Conservation (phyloP, 2,797 vertebrate species). For the Pelochelys cantorii region DNA sequence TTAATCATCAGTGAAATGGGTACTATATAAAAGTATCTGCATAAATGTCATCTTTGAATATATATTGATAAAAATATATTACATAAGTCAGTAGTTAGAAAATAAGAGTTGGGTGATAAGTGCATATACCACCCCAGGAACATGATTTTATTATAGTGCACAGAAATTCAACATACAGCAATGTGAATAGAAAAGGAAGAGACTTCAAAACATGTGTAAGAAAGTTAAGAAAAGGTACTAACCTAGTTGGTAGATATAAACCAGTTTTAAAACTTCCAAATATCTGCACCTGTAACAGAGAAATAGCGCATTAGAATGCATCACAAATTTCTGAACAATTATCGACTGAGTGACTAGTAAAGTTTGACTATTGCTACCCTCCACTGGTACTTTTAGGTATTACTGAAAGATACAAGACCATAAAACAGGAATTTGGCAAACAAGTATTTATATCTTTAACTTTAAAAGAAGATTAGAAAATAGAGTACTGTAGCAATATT, state of each 20-base stretch:
- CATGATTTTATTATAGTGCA: background rate
- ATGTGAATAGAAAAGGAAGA: background rate
- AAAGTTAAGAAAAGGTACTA: conserved; percentile 69
- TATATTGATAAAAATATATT: background rate
- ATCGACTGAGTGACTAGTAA: background rate
- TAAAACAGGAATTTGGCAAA: background rate
- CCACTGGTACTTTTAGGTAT: conserved; percentile 62
- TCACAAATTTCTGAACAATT: background rate
- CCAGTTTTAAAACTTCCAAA: conserved; percentile 99
- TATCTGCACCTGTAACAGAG: conserved; percentile 91
- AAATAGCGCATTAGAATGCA: conserved; percentile 27
- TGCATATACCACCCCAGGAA: background rate
- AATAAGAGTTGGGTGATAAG: background rate
- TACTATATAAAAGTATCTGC: background rate
- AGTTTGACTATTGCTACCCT: conserved; percentile 68
- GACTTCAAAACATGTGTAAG: background rate
- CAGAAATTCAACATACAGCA: background rate
- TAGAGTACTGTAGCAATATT: background rate
- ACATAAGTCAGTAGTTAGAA: background rate
- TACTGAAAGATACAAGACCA: conserved; percentile 3
- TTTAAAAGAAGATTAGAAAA: background rate
- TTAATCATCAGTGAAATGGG: background rate
- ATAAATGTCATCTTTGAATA: background rate
- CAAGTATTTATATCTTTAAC: background rate
- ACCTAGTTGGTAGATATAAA: conserved; percentile 99